Conservation (phyloP, 2,888 invertebrate species). For the Notodonta ziczac region DNA sequence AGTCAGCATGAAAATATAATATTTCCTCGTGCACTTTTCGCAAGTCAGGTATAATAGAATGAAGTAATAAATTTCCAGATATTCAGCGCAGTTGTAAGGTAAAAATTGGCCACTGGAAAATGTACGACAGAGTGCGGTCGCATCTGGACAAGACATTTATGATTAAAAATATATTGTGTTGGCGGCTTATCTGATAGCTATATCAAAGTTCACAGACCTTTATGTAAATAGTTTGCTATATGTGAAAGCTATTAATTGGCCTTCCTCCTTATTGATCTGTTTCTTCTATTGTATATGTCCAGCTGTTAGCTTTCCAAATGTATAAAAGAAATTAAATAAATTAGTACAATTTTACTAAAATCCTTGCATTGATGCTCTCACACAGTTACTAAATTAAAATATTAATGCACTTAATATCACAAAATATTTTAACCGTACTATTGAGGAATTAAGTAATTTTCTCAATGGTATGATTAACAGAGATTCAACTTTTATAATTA, state of each 20-base stretch:
- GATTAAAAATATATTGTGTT: conserved; percentile 48
- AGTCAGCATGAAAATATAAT: conserved; percentile 5
- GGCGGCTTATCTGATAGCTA: conserved; percentile 32
- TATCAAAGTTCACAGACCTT: too few relatives aligned
- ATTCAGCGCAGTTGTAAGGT: conserved; percentile 45
- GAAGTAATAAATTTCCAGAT: conserved; percentile 47
- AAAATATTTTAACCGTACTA: conserved; percentile 22
- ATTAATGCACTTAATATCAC: conserved; percentile 16
- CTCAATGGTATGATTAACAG: too few relatives aligned
- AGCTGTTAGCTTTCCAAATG: too few relatives aligned
- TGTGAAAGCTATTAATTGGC: too few relatives aligned
- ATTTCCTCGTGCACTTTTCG: conserved; percentile 21
- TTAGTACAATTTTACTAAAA: too few relatives aligned
- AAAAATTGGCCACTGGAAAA: conserved; percentile 57
- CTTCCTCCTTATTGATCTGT: too few relatives aligned
- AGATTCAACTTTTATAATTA: background rate
- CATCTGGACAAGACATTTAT: conserved; percentile 51
- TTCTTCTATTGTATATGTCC: too few relatives aligned
- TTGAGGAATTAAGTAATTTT: too few relatives aligned
- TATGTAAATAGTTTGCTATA: too few relatives aligned
- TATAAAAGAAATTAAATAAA: too few relatives aligned
- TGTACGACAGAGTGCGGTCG: conserved; percentile 49
- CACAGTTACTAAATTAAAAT: too few relatives aligned
- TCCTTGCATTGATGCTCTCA: too few relatives aligned
- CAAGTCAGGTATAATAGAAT: conserved; percentile 41